Evolutionary conservation across 1,140 invertebrate genomes (phyloP), one percentile per base, ranked within the genome.

Genomic region (Brachionus calyciflorus): DNA sequence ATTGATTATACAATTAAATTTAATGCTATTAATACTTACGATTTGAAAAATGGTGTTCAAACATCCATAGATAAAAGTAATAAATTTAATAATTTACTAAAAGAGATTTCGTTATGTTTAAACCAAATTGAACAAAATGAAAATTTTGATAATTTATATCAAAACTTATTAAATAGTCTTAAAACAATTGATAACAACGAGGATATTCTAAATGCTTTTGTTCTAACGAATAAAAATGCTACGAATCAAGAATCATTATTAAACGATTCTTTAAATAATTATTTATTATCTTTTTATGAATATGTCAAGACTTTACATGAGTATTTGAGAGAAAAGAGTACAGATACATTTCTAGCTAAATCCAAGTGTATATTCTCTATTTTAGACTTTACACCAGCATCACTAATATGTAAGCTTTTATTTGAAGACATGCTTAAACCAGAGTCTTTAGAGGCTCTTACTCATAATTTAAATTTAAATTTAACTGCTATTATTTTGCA

Each of bases 401-500:
- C 69, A 24, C 24, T 73, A 19, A 73, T 73, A 19, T 73, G 69
- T 17, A 73, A 73, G 17, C 21, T 73, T 9, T 24, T 73, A 26
- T 73, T 73, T 24, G 69, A 73, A 21, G 51, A 73, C 5, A 19
- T 37, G 10, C 3, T 73, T 0, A 73, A 33, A 19, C 69, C 69
- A 21, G 30, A 73, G n/a, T 49, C 30, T 1, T 51, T 84, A 24
- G 83, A 83, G 77, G 78, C 77, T 53, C 80, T 84, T 3, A 83
- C 83, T 19, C 73, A 79, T n/a, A 81, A 81, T 41, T 51, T 84
- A 40, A 84, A 82, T 77, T 76, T 84, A n/a, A 83, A 84, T 76
- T 78, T 84, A 26, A 83, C 81, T 0, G 82, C 83, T 68, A 82
- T 84, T 40, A 84, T 84, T 60, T 82, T 84, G 12, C 81, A 83